phyloP scores from a whole-genome alignment of 1,140 invertebrate genomes.

The Pachypsylla venusta region DNA sequence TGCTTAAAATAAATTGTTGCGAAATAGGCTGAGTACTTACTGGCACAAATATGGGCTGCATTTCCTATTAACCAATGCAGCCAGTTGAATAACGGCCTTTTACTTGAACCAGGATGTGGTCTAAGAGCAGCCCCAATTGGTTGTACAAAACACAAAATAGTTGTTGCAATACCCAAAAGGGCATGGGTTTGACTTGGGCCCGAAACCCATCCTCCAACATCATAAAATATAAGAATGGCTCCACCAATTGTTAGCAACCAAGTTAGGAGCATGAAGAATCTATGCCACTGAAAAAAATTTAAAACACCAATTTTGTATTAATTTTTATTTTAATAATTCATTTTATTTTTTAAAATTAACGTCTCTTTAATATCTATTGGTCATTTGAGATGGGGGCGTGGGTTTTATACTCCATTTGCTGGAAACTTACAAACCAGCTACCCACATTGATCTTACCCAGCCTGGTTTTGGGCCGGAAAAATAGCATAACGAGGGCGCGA shows the following conservation, averaged over 20 bases:
- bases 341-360: too few relatives aligned
- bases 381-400: too few relatives aligned
- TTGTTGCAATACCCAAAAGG: conserved; percentile 58
- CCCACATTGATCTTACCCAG: too few relatives aligned
- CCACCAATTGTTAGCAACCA: conserved; percentile 60
- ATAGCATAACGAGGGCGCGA: too few relatives aligned
- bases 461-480: too few relatives aligned
- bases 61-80: conserved; percentile 85
- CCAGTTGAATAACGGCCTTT: conserved; percentile 85
- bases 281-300: conserved; percentile 63
- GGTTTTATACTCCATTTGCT: too few relatives aligned
- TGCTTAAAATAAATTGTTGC: too few relatives aligned
- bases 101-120: conserved; percentile 63
- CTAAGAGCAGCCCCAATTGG: conserved; percentile 77
- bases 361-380: too few relatives aligned
- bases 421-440: too few relatives aligned
- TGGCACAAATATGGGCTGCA: conserved; percentile 74
- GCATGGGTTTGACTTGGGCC: conserved; percentile 59
- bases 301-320: too few relatives aligned
- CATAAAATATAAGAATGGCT: conserved; percentile 68
- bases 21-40: conserved; percentile 40
- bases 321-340: too few relatives aligned
- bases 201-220: conserved; percentile 58
- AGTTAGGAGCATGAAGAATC: conserved; percentile 67
- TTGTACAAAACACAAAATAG: conserved; percentile 69